phyloP scores from a whole-genome alignment of 2,113 vertebrate genomes.

The Rhipidura dahli region DNA sequence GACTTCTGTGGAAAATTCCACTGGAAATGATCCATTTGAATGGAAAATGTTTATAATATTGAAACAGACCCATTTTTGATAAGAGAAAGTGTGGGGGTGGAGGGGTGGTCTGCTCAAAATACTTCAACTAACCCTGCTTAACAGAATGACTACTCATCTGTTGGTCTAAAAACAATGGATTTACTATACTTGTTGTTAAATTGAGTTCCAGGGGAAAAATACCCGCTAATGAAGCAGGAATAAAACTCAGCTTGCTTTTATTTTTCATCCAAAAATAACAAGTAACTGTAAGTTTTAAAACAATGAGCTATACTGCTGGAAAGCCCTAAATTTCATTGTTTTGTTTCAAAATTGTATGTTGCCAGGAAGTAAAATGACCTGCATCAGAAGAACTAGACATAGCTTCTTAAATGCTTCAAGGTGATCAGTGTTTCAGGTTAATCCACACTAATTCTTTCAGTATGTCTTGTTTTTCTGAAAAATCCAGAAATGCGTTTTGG shows the following conservation, averaged over 20 bases:
- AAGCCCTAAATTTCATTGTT: background rate
- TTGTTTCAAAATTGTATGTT: background rate
- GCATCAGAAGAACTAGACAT: background rate
- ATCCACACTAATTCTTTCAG: background rate
- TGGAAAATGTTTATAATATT: background rate
- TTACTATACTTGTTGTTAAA: conserved; percentile 11
- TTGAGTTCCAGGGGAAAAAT: background rate
- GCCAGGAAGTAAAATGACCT: background rate
- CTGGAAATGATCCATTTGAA: background rate
- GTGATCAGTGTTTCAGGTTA: background rate
- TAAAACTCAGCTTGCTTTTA: conserved; percentile 16
- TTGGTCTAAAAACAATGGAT: background rate
- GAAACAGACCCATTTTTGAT: conserved; percentile 28
- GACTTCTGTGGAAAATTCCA: conserved; percentile 33
- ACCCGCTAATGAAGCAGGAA: background rate
- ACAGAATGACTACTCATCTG: background rate
- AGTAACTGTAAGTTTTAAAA: background rate
- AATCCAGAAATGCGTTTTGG: background rate
- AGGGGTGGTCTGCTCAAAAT: background rate
- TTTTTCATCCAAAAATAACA: conserved; percentile 37
- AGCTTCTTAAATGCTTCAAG: conserved; percentile 12
- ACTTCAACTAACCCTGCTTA: background rate
- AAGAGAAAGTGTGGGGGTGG: background rate
- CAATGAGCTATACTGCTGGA: background rate
- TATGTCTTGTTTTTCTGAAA: background rate